Base-by-base conservation (phyloP, 2,888 invertebrate genomes). In the Allacma fusca region DNA sequence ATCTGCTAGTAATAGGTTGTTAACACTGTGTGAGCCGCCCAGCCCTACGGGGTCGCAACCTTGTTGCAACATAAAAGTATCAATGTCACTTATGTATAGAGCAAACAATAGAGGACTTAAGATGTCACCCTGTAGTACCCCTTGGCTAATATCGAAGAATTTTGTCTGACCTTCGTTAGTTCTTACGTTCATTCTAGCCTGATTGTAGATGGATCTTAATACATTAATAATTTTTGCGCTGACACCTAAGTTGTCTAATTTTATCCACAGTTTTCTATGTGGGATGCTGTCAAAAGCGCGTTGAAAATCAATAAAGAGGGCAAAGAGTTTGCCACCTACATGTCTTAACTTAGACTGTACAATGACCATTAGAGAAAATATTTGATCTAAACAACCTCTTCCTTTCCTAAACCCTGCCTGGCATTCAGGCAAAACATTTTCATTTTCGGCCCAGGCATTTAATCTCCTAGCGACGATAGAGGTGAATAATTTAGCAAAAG, bases 371-470 rank as follows among this genome's bases (percentile, higher is more conserved):
- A 69, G 40, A n/a, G 16, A 9, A 69, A 77, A 75, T 19, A 75
- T 75, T 26, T 75, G 65, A 28, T 75, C 75, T 4, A 65, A 16
- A 26, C 67, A 67, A 7, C 67, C 50, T 67, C 75, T 4, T 40
- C 75, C 40, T 75, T 65, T n/a, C n/a, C n/a, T n/a, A n/a, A n/a
- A n/a, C n/a, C n/a, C n/a, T n/a, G n/a, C n/a, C n/a, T n/a, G n/a
- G 23, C 40, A 21, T 67, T 75, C 75, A 1, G 75, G 67, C 7
- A 75, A 16, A 1, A 43, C 40, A 21, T 67, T 71, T 26, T 71
- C 23, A 2, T 43, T 21, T 24, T 71, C 57, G 5, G 24, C n/a
- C 71, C 71, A 71, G 7, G 21, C 44, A 24, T 5, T 28, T 7
- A 72, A 16, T 59, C 59, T 57, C 7, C n/a, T 12, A 29, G 12